phyloP scores from a whole-genome alignment of 1,140 invertebrate species.

The Calephelis nemesis region DNA sequence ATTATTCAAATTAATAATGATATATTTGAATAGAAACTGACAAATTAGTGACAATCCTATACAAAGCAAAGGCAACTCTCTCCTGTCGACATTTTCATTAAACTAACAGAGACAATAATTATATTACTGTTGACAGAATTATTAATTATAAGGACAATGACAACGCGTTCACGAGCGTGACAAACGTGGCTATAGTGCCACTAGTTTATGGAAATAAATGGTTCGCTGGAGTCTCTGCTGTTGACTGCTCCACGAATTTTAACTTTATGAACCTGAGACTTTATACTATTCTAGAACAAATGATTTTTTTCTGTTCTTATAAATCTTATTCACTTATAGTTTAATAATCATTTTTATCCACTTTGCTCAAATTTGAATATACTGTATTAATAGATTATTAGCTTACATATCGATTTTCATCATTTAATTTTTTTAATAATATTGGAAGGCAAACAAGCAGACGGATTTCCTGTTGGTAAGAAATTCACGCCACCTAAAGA shows the following conservation, averaged over 20 bases:
- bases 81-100: constrained; percentile 11
- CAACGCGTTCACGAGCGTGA: not conserved
- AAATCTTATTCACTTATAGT: no score
- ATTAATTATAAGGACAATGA: constrained; percentile 15
- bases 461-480: no score
- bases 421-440: no score
- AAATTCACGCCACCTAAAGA: no score
- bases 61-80: constrained; percentile 6
- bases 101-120: constrained; percentile 6
- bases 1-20: no score
- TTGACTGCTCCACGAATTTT: not conserved
- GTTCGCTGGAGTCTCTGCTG: not conserved
- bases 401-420: no score
- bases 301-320: no score
- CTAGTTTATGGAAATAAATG: constrained; percentile 8
- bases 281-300: no score
- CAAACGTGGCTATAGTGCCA: not conserved
- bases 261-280: not conserved
- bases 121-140: constrained; percentile 15
- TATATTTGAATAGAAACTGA: not conserved
- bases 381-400: no score
- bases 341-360: no score
- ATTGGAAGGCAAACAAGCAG: no score
- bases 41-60: not conserved
- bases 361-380: no score